Evolutionary conservation across 2,888 invertebrate genomes (phyloP).

Genomic region (Euplagia quadripunctaria): DNA sequence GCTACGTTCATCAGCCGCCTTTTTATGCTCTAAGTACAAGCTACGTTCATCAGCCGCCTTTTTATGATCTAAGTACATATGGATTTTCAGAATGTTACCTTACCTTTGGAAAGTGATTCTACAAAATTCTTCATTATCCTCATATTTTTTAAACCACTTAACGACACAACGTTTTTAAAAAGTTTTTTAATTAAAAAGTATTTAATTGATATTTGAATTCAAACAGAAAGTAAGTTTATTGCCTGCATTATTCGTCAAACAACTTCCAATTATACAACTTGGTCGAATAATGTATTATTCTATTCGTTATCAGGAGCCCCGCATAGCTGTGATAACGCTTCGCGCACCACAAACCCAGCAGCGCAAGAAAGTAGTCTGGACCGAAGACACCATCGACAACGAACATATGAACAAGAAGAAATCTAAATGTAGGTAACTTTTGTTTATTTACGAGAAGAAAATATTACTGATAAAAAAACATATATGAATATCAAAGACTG

Average conservation of each 20-base stretch:
- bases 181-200: too few species aligned
- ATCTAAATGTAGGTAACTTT: conserved; percentile 94
- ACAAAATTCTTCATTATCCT: too few species aligned
- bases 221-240: background rate
- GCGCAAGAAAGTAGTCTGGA: conserved; percentile 95
- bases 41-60: too few species aligned
- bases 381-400: conserved; percentile 96
- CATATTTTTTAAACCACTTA: too few species aligned
- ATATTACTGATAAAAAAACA: background rate
- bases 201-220: background rate
- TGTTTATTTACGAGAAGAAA: background rate
- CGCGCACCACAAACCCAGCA: conserved; percentile 62
- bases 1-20: too few species aligned
- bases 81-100: too few species aligned
- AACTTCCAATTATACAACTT: background rate
- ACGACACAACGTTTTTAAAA: too few species aligned
- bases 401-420: conserved; percentile 98
- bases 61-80: too few species aligned
- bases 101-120: too few species aligned
- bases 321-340: conserved; percentile 78
- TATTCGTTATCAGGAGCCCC: conserved; percentile 60
- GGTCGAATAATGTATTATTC: background rate
- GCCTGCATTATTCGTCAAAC: background rate
- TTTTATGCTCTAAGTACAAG: too few species aligned
- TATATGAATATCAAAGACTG: background rate